phyloP scores from a whole-genome alignment of 2,797 vertebrate species.

The Hemibagrus guttatus region DNA sequence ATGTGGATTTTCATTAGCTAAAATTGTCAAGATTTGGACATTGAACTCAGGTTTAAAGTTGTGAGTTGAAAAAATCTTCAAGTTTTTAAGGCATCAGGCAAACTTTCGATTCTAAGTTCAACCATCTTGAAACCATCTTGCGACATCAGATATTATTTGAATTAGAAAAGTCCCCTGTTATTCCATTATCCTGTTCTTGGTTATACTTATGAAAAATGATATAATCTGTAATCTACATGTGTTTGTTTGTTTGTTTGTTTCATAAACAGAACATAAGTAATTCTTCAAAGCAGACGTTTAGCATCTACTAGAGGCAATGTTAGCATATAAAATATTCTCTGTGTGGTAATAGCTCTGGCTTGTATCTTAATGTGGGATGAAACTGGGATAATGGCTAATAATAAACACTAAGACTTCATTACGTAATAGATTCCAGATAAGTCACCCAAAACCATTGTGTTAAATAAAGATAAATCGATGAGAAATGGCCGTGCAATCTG shows the following conservation, averaged over 20 bases:
- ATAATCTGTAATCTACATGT: background rate
- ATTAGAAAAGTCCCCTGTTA: no score
- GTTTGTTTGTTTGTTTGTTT: background rate
- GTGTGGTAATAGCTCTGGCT: background rate
- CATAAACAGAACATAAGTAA: background rate
- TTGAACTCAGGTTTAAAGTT: no score
- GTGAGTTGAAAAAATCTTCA: no score
- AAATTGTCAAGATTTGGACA: no score
- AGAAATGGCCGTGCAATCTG: constrained; percentile 34
- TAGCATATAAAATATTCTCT: background rate
- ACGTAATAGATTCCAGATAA: constrained; percentile 38
- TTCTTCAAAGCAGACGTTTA: background rate
- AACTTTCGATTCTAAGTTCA: no score
- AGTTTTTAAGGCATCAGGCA: no score
- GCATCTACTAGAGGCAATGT: background rate
- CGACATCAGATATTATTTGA: background rate
- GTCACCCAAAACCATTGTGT: constrained; percentile 35
- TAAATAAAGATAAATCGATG: constrained; percentile 51
- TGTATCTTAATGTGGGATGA: background rate
- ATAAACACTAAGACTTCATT: constrained; percentile 30
- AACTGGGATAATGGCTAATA: constrained; percentile 27
- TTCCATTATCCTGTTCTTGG: background rate
- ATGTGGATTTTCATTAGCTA: no score
- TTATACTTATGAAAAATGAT: background rate
- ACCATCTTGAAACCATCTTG: no score